These are phyloP conservation scores for Neopelma chrysocephalum DNA, from an alignment of 2,797 vertebrate genomes.

Conservation along the genomic window DNA sequence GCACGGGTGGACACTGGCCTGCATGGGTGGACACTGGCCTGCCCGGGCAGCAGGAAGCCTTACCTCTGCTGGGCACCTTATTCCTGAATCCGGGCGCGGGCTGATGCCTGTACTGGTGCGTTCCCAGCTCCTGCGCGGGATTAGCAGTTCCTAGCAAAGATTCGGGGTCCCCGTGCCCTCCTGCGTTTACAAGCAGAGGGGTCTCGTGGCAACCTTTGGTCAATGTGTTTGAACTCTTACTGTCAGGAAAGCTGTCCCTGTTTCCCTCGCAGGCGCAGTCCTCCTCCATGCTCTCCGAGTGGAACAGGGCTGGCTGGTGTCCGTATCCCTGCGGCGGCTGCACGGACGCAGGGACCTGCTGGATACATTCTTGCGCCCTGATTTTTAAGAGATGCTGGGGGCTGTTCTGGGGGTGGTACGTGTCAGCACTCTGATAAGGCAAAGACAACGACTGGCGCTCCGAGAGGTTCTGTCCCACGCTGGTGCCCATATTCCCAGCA, in stretches of 20 bases:
- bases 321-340: constrained; percentile 65
- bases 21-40: background rate
- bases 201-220: constrained; percentile 82
- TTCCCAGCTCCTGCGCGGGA: constrained; percentile 81
- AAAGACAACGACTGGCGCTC: constrained; percentile 75
- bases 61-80: constrained; percentile 86
- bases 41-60: constrained; percentile 27
- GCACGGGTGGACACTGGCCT: background rate
- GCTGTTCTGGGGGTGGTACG: constrained; percentile 74
- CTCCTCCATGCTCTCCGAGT: constrained; percentile 98
- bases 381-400: constrained; percentile 91
- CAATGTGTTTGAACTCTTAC: constrained; percentile 71
- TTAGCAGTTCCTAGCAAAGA: constrained; percentile 83
- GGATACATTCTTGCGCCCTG: constrained; percentile 84
- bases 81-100: constrained; percentile 68
- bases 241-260: constrained; percentile 80
- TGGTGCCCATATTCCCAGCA: constrained; percentile 62
- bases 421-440: constrained; percentile 80
- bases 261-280: constrained; percentile 80
- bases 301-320: constrained; percentile 78
- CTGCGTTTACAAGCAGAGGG: constrained; percentile 72
- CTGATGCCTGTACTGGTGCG: constrained; percentile 83
- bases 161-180: constrained; percentile 83
- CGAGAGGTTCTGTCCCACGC: constrained; percentile 70
- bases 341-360: constrained; percentile 44